Conservation (phyloP, 2,888 invertebrate genomes). For the Drosophila fulvimacula region DNA sequence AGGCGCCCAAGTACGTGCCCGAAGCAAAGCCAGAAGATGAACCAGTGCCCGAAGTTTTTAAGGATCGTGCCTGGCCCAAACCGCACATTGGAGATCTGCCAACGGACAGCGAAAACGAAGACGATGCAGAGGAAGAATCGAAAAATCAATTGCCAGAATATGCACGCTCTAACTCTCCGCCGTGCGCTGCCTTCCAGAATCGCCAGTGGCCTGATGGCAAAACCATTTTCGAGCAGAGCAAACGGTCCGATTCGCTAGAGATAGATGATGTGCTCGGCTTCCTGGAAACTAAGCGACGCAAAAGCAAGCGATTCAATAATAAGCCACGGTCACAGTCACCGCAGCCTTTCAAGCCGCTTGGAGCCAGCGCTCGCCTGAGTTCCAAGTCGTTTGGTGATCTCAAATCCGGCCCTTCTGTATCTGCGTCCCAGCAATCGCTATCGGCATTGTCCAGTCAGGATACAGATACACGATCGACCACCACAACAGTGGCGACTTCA, state of each 20-base stretch:
- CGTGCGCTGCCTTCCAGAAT: slow-evolving; percentile 67
- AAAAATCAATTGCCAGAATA: slow-evolving; percentile 62
- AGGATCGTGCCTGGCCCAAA: slow-evolving; percentile 79
- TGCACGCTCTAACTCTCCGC: slow-evolving; percentile 68
- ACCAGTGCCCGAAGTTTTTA: slow-evolving; percentile 70
- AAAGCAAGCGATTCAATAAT: slow-evolving; percentile 19
- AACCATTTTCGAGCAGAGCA: slow-evolving; percentile 62
- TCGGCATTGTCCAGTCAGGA: slow-evolving; percentile 69
- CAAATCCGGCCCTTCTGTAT: slow-evolving; percentile 60
- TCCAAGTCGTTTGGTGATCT: slow-evolving; percentile 76
- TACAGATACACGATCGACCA: slow-evolving; percentile 55
- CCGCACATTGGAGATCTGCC: slow-evolving; percentile 42
- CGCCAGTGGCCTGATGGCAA: slow-evolving; percentile 81
- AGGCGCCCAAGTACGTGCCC: slow-evolving; percentile 63
- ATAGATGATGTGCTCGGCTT: slow-evolving; percentile 48
- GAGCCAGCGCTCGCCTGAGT: slow-evolving; percentile 50
- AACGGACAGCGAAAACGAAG: slow-evolving; percentile 46
- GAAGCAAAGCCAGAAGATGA: slow-evolving; percentile 51
- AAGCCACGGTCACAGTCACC: slow-evolving; percentile 77
- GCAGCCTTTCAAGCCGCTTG: slow-evolving; percentile 57
- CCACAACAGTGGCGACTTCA: slow-evolving; percentile 54
- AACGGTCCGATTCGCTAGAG: slow-evolving; percentile 39
- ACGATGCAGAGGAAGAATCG: slow-evolving; percentile 26
- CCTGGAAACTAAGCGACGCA: slow-evolving; percentile 26
- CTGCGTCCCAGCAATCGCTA: slow-evolving; percentile 58